phyloP scores from a whole-genome alignment of 2,113 vertebrate genomes.

The Stictonetta naevosa region DNA sequence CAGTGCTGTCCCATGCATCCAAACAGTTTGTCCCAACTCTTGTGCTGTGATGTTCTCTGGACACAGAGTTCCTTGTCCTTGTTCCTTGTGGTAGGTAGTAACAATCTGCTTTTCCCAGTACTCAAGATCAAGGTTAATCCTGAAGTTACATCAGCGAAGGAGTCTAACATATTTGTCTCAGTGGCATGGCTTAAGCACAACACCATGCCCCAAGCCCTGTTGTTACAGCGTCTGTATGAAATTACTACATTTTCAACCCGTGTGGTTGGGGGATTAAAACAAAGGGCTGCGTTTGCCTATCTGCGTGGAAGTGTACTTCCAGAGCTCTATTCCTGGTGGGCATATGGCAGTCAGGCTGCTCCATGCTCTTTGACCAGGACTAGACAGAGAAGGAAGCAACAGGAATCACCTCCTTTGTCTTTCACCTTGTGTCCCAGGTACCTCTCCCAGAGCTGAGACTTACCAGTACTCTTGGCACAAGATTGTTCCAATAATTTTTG shows the following conservation, averaged over 20 bases:
- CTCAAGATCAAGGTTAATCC: neutral
- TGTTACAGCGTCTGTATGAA: neutral
- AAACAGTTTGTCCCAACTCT: neutral
- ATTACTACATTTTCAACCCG: neutral
- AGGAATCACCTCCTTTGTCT: neutral
- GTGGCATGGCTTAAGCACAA: neutral
- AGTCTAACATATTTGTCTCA: neutral
- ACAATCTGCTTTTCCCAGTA: neutral
- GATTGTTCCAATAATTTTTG: neutral
- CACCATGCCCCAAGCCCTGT: neutral
- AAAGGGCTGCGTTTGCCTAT: fast-evolving
- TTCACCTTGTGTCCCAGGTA: neutral
- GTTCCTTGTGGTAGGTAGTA: neutral
- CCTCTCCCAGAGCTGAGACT: neutral
- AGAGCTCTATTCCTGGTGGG: neutral
- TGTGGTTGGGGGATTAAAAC: neutral
- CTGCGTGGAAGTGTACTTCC: fast-evolving
- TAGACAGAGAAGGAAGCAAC: neutral
- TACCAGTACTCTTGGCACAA: neutral
- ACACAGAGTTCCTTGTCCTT: neutral
- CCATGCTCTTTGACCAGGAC: neutral
- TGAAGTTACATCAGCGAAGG: neutral
- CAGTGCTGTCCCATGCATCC: neutral
- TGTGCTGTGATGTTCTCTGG: neutral
- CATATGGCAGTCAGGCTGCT: neutral